Base-by-base conservation (phyloP, 2,888 invertebrate genomes). In the Congeria kusceri region DNA sequence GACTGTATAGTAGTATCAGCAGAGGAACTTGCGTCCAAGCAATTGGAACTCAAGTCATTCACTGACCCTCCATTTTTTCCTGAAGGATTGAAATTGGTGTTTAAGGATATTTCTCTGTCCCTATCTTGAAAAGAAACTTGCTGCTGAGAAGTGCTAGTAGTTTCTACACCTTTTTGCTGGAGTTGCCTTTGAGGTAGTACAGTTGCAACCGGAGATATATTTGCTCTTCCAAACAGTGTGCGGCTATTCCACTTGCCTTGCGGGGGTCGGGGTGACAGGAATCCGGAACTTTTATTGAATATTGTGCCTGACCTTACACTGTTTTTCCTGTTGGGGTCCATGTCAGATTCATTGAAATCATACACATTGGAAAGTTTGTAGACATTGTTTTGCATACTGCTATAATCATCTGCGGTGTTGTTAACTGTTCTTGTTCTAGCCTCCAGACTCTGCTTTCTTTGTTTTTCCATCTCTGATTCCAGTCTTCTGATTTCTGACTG, bases 151-250 rank as follows among this genome's bases (percentile, higher is more conserved):
- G 18, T 32, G 39, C 23, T 32, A 32, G 15, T 29, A 0, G 29
- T 25, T 23, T 28, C 1, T 5, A 47, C 25, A 7, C 28, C 27
- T 28, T 64, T 32, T 11, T 62, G 25, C 23, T 46, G 27, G 11
- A 59, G n/a, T 25, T 80, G 56, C 73, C 80, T 80, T 39, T 87
- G 88, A 32, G 86, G 86, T n/a, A 79, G 59, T 11, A 88, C 86
- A 61, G 87, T 82, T 13, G 87, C 86, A 11, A 88, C 80, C 29
- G 88, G 88, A 29, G 88, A 88, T 15, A 85, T 84, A 49, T 84
- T 85, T 0, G 77, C 46, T 61, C 78, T 80, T 11, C 78, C 69
- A 68, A 88, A 88, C n/a, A 86, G 44, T 13, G 62, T 49, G 27
- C 73, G 77, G 56, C 79, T 75, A 62, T 78, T 85, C 87, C 87